A percentile compares a stretch with the other conserved stretches of the same genome.
Evolutionary conservation across 2,888 invertebrate genomes (phyloP).

Genomic region (Lamellibrachia columna): DNA sequence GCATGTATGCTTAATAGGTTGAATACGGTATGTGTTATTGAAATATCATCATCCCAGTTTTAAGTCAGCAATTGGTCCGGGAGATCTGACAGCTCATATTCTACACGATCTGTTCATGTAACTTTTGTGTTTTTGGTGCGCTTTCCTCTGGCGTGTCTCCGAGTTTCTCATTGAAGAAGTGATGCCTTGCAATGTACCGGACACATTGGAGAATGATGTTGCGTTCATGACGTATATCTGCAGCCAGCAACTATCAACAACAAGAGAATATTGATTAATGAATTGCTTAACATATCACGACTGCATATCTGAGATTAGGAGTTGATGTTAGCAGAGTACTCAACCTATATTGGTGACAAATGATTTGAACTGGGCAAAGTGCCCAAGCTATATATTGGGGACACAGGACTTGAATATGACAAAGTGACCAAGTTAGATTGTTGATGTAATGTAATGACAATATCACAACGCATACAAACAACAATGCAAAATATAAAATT

Average conservation of each 20-base stretch:
- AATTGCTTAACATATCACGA: not conserved
- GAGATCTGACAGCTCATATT: not conserved
- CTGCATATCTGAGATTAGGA: not conserved
- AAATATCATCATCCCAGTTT: not conserved
- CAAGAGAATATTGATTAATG: not conserved
- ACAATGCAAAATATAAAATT: too few relatives aligned
- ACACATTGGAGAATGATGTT: constrained; percentile 89
- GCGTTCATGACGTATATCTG: constrained; percentile 24
- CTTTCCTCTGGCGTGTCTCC: not conserved
- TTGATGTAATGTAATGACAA: too few relatives aligned
- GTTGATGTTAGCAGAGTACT: not conserved
- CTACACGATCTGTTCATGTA: not conserved
- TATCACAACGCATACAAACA: too few relatives aligned
- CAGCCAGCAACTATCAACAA: constrained; percentile 20
- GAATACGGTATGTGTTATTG: too few relatives aligned
- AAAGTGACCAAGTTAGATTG: too few relatives aligned
- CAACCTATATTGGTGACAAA: not conserved
- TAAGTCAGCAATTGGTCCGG: not conserved
- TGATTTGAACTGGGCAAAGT: too few relatives aligned
- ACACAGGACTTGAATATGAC: too few relatives aligned
- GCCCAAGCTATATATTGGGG: too few relatives aligned
- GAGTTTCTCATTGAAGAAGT: constrained; percentile 72
- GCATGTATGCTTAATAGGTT: too few relatives aligned
- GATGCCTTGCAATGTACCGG: constrained; percentile 79
- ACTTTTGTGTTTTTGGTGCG: not conserved